phyloP scores from a whole-genome alignment of 2,797 vertebrate genomes.

The Malurus leucopterus region DNA sequence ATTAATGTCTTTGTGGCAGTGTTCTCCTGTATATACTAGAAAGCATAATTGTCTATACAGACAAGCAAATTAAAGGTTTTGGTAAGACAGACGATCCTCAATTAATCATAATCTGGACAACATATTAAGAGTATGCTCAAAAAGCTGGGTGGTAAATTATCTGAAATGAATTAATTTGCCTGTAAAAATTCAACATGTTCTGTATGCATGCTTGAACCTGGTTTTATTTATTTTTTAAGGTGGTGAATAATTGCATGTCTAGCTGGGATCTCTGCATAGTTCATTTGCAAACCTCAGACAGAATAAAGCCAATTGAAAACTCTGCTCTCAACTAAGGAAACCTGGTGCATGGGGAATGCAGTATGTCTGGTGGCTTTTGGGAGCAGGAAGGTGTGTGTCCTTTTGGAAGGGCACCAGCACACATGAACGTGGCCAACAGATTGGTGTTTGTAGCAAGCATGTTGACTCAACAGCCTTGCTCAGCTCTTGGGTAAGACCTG shows the following conservation, averaged over 20 bases:
- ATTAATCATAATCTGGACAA: conserved; percentile 11
- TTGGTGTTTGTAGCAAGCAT: background rate
- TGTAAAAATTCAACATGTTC: background rate
- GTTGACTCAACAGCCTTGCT: background rate
- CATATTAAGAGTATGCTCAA: background rate
- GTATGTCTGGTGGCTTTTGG: background rate
- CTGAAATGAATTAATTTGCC: conserved; percentile 29
- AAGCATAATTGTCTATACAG: conserved; percentile 10
- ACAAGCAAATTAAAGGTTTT: conserved; percentile 43
- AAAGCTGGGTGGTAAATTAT: conserved; percentile 11
- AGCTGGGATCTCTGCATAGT: background rate
- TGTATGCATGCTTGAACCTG: background rate
- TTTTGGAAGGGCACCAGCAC: background rate
- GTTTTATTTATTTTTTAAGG: conserved; percentile 8
- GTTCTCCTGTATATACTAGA: background rate
- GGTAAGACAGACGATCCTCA: background rate
- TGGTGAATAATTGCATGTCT: background rate
- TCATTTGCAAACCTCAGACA: background rate
- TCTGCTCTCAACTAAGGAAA: background rate
- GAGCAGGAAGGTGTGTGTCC: background rate
- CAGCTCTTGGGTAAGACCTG: background rate
- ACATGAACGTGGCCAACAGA: background rate
- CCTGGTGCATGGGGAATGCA: background rate
- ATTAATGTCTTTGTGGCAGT: conserved; percentile 18
- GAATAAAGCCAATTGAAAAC: background rate